A percentile compares a stretch with the other conserved stretches of the same genome.
Conservation (phyloP, 2,113 vertebrate species). For the Hydrolagus affinis region DNA sequence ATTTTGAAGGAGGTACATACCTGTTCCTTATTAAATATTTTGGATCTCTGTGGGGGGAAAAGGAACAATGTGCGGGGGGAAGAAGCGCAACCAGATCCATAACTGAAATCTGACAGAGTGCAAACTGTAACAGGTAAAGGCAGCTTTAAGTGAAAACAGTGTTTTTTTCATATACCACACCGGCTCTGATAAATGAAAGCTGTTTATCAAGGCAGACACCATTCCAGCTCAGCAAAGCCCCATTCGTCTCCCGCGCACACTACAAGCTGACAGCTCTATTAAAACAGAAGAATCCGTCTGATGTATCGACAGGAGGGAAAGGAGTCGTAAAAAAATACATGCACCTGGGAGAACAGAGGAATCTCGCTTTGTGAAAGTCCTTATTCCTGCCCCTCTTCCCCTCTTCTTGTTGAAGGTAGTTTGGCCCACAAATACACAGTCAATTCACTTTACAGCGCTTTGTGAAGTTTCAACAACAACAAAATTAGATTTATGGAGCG, state of each 20-base stretch:
- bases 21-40: too few species aligned
- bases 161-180: background rate
- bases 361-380: background rate
- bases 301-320: background rate
- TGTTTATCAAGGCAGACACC: constrained; percentile 6
- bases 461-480: too few species aligned
- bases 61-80: too few species aligned
- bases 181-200: background rate
- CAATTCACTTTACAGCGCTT: too few species aligned
- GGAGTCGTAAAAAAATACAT: background rate
- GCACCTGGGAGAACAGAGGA: background rate
- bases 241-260: background rate
- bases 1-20: too few species aligned
- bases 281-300: constrained; percentile 7
- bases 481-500: too few species aligned
- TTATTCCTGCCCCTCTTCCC: background rate
- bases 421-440: too few species aligned
- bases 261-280: constrained; percentile 20
- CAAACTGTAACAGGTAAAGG: background rate
- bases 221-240: background rate
- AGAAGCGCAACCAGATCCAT: background rate
- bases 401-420: too few species aligned
- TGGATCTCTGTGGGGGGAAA: too few species aligned
- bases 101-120: background rate
- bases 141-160: constrained; percentile 23